Conservation (phyloP, 2,113 vertebrate genomes). For the Toxotes jaculatrix region DNA sequence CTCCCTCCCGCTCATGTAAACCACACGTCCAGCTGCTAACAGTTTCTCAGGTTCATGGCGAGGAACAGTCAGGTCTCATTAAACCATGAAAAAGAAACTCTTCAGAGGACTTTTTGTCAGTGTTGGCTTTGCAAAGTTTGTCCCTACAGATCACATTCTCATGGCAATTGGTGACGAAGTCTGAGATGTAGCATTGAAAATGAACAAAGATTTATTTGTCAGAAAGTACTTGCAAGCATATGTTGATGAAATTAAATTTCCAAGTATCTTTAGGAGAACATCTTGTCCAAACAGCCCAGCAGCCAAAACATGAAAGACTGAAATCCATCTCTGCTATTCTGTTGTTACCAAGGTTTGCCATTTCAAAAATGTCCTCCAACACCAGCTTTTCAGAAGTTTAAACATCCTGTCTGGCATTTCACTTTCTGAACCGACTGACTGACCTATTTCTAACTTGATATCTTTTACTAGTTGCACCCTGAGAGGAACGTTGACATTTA, state of each 20-base stretch:
- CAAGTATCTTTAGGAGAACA: background rate
- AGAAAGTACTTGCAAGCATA: background rate
- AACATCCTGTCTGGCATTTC: background rate
- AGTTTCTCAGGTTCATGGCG: constrained; percentile 20
- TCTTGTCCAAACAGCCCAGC: background rate
- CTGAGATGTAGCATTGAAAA: no score
- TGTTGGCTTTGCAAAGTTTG: background rate
- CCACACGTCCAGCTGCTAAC: constrained; percentile 19
- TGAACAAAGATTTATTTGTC: background rate
- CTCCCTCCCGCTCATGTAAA: constrained; percentile 16
- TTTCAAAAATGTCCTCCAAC: background rate
- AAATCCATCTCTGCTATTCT: background rate
- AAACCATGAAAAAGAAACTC: background rate
- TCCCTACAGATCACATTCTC: background rate
- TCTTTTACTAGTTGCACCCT: constrained; percentile 50
- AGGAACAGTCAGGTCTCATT: constrained; percentile 6
- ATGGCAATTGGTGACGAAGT: no score
- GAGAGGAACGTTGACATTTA: constrained; percentile 80
- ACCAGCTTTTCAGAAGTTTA: background rate
- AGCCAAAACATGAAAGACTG: background rate
- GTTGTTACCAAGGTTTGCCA: background rate
- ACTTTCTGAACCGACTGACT: constrained; percentile 15
- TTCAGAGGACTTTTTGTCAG: background rate
- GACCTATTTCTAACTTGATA: constrained; percentile 45
- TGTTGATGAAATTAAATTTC: background rate